phyloP scores from a whole-genome alignment of 1,140 invertebrate species.

The Arctopsyche grandis region DNA sequence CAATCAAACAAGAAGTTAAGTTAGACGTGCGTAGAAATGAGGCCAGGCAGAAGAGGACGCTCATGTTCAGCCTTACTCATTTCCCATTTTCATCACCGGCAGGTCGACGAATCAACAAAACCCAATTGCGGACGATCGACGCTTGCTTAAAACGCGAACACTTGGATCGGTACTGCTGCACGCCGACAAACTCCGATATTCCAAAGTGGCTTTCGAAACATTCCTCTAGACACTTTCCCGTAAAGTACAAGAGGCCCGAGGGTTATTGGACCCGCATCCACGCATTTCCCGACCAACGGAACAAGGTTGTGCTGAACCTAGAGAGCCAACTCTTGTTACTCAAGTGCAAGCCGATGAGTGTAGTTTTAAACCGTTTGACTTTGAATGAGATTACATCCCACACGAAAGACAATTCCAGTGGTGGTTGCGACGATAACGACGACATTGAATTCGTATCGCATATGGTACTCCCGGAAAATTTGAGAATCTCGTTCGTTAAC shows the following conservation, averaged over 20 bases:
- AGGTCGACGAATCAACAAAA: constrained; percentile 60
- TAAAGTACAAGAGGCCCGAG: constrained; percentile 62
- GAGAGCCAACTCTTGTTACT: constrained; percentile 61
- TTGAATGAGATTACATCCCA: constrained; percentile 30
- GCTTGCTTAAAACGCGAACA: constrained; percentile 49
- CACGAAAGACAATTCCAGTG: neutral
- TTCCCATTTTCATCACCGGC: constrained; percentile 65
- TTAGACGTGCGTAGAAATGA: neutral
- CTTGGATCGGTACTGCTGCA: constrained; percentile 62
- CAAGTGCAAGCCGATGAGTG: constrained; percentile 61
- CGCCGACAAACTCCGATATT: constrained; percentile 35
- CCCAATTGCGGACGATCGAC: neutral
- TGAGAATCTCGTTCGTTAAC: neutral
- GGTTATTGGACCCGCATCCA: constrained; percentile 63
- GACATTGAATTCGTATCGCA: constrained; percentile 52
- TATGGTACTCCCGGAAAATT: neutral
- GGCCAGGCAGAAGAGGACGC: constrained; percentile 11
- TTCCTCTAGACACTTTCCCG: constrained; percentile 60
- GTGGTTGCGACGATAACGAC: constrained; percentile 11
- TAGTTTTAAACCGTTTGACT: constrained; percentile 60
- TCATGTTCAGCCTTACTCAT: constrained; percentile 27
- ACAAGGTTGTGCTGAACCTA: constrained; percentile 62
- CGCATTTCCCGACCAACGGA: constrained; percentile 61
- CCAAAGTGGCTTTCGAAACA: constrained; percentile 58
- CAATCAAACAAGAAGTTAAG: neutral